Conservation (phyloP, 2,888 invertebrate genomes). For the Apotomis capreana region DNA sequence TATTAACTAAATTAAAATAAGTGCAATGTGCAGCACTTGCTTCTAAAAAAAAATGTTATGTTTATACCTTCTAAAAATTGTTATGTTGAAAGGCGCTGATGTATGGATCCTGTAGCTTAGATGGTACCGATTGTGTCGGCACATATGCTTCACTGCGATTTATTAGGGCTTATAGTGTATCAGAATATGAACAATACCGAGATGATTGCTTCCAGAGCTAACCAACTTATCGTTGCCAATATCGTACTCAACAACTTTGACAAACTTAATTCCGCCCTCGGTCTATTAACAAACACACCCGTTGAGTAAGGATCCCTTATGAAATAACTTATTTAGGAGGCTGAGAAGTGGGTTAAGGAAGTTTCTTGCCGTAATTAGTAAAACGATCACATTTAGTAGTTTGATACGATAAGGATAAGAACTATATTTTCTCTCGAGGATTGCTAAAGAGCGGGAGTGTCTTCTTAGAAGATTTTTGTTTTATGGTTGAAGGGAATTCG, state of each 20-base stretch:
- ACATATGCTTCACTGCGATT: no score
- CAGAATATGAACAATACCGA: neutral
- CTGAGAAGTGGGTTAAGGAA: conserved; percentile 8
- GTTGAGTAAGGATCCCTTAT: conserved; percentile 3
- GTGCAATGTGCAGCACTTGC: no score
- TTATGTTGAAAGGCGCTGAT: no score
- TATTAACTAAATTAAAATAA: no score
- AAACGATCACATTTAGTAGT: conserved; percentile 12
- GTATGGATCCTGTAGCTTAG: no score
- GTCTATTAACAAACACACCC: conserved; percentile 17
- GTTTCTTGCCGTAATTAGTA: conserved; percentile 17
- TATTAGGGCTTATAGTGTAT: no score
- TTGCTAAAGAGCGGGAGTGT: neutral
- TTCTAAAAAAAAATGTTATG: no score
- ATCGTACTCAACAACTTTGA: conserved; percentile 4
- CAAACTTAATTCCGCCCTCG: conserved; percentile 6
- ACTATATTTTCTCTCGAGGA: neutral
- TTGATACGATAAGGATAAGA: neutral
- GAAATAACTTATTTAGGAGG: conserved; percentile 26
- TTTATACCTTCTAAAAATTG: no score
- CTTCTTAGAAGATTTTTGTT: neutral
- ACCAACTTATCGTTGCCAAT: neutral
- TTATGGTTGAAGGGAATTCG: no score
- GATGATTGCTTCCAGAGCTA: neutral
- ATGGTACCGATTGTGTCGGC: no score